A percentile compares a stretch with the other conserved stretches of the same genome.
phyloP scores from a whole-genome alignment of 2,888 invertebrate genomes.

The Leptopilina syphax region DNA sequence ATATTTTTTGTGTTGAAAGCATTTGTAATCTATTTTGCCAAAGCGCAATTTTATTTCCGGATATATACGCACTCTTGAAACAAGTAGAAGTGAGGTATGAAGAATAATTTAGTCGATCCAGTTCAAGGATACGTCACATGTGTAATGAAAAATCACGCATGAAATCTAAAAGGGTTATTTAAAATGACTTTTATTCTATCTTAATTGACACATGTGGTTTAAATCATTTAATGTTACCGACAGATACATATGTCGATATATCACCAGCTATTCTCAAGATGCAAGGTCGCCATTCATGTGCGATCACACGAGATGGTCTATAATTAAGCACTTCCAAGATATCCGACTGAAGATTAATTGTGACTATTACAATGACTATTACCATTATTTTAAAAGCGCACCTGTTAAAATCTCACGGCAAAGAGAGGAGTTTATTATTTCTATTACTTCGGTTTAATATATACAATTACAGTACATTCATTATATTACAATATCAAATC shows the following conservation, averaged over 20 bases:
- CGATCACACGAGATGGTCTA: constrained; percentile 35
- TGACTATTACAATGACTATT: constrained; percentile 3
- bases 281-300: constrained; percentile 33
- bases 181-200: constrained; percentile 38
- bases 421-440: constrained; percentile 9
- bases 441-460: background rate
- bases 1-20: background rate
- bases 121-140: constrained; percentile 22
- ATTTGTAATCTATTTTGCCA: background rate
- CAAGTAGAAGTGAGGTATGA: background rate
- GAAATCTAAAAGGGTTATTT: constrained; percentile 30
- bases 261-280: constrained; percentile 27
- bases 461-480: background rate
- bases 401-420: constrained; percentile 9
- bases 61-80: background rate
- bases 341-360: constrained; percentile 21
- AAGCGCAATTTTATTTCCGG: constrained; percentile 22
- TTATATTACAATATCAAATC: no score
- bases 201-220: constrained; percentile 38
- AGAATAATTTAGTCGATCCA: constrained; percentile 33
- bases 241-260: background rate
- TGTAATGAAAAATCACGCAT: constrained; percentile 10
- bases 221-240: constrained; percentile 36
- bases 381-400: constrained; percentile 17
- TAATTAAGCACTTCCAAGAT: constrained; percentile 23